Conservation (phyloP, 2,113 vertebrate species). For the Poicephalus gulielmi region DNA sequence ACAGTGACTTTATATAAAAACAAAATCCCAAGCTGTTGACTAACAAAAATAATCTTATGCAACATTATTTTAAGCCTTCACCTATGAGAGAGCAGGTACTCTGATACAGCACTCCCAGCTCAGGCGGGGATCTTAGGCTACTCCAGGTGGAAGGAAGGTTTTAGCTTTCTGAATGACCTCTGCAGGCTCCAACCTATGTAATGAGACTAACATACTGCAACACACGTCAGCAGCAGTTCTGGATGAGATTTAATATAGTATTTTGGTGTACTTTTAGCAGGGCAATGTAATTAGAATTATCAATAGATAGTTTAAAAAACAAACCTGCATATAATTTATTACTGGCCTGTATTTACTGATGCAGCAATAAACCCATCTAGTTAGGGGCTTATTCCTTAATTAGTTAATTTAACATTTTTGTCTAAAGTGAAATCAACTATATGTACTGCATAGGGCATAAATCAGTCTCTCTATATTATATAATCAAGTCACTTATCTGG, state of each 20-base stretch:
- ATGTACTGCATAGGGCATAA: background rate
- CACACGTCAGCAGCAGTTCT: conserved; percentile 64
- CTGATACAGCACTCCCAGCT: background rate
- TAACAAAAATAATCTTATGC: background rate
- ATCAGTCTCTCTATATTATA: background rate
- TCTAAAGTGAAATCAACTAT: conserved; percentile 12
- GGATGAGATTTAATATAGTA: conserved; percentile 32
- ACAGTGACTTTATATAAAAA: background rate
- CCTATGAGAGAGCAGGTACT: conserved; percentile 24
- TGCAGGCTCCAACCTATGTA: conserved; percentile 25
- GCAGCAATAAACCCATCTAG: conserved; percentile 62
- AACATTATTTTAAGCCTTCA: conserved; percentile 17
- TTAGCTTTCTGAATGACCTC: conserved; percentile 13
- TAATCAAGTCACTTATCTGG: background rate
- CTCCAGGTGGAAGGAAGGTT: conserved; percentile 41
- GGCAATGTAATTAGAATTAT: conserved; percentile 64
- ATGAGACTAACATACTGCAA: conserved; percentile 27
- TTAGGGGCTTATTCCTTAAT: conserved; percentile 62
- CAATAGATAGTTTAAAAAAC: conserved; percentile 52
- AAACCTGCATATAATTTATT: conserved; percentile 64
- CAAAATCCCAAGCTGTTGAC: conserved; percentile 20
- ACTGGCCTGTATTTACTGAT: conserved; percentile 59
- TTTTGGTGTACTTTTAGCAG: conserved; percentile 56
- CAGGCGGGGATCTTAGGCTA: conserved; percentile 31
- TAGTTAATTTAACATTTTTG: conserved; percentile 62